phyloP scores from a whole-genome alignment of 92 coral and sea anemone species.

The Epizoanthus scotinus region DNA sequence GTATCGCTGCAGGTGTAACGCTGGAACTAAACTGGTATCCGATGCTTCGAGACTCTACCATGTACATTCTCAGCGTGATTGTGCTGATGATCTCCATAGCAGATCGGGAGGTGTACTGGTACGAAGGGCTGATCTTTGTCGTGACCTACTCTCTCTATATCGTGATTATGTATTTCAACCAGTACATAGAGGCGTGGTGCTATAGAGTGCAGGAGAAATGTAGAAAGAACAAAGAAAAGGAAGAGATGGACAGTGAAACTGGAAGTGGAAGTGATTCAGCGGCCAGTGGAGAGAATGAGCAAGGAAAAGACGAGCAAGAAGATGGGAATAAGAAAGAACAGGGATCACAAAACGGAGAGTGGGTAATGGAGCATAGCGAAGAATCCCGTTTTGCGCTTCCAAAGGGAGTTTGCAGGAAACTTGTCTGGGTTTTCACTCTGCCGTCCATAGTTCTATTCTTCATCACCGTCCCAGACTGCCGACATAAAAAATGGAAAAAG shows the following conservation, averaged over 20 bases:
- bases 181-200: conserved; percentile 56
- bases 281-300: conserved; percentile 33
- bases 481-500: conserved; percentile 75
- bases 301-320: conserved; percentile 38
- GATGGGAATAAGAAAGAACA: conserved; percentile 43
- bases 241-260: conserved; percentile 10
- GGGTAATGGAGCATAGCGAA: conserved; percentile 19
- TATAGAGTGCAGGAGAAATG: conserved; percentile 38
- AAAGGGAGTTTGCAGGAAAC: conserved; percentile 59
- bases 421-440: conserved; percentile 79
- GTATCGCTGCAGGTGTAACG: conserved; percentile 77
- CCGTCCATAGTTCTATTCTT: conserved; percentile 82
- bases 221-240: conserved; percentile 34
- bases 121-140: conserved; percentile 84
- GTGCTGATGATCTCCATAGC: conserved; percentile 78
- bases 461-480: conserved; percentile 93
- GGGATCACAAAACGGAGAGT: conserved; percentile 43
- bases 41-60: conserved; percentile 79
- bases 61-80: conserved; percentile 80
- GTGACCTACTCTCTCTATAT: conserved; percentile 73
- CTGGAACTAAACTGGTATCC: conserved; percentile 86
- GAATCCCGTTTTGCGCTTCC: conserved; percentile 64
- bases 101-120: conserved; percentile 93
- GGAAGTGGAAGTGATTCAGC: conserved; percentile 15
- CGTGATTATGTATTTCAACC: conserved; percentile 86